Evolutionary conservation across 1,140 invertebrate genomes (phyloP).

Genomic region (Leucophenga varia): DNA sequence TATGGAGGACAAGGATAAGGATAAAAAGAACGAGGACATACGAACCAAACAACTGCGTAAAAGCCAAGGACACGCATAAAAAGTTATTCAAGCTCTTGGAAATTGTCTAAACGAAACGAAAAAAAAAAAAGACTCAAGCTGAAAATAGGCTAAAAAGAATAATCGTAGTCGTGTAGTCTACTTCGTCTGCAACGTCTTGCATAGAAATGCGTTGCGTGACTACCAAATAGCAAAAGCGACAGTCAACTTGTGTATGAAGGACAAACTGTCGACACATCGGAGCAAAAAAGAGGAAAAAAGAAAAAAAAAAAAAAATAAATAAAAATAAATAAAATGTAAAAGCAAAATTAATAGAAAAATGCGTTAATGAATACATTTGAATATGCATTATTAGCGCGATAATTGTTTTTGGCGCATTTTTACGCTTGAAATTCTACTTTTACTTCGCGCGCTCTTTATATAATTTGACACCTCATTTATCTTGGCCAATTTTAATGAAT

Average conservation of each 20-base stretch:
- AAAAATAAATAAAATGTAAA: constrained; percentile 2
- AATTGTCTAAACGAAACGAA: not conserved
- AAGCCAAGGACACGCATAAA: no score
- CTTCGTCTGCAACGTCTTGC: constrained; percentile 4
- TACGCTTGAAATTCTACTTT: constrained; percentile 14
- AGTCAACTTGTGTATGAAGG: no score
- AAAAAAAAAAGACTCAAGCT: constrained; percentile 6
- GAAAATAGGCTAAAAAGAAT: no score
- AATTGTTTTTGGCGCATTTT: constrained; percentile 40
- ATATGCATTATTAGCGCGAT: constrained; percentile 48
- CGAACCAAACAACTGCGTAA: no score
- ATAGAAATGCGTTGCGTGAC: constrained; percentile 4
- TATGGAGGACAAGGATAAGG: not conserved
- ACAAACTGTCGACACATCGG: no score
- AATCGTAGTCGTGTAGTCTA: no score
- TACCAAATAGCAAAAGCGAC: constrained; percentile 6
- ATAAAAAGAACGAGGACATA: not conserved
- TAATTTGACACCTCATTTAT: not conserved
- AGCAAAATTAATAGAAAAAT: not conserved
- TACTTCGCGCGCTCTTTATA: not conserved
- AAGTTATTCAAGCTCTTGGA: not conserved
- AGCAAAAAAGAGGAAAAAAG: no score
- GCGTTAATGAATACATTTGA: constrained; percentile 36
- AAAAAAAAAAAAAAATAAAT: constrained; percentile 11
- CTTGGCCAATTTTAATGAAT: no score